Conservation (phyloP, 2,113 vertebrate species). For the Probosciger aterrimus region DNA sequence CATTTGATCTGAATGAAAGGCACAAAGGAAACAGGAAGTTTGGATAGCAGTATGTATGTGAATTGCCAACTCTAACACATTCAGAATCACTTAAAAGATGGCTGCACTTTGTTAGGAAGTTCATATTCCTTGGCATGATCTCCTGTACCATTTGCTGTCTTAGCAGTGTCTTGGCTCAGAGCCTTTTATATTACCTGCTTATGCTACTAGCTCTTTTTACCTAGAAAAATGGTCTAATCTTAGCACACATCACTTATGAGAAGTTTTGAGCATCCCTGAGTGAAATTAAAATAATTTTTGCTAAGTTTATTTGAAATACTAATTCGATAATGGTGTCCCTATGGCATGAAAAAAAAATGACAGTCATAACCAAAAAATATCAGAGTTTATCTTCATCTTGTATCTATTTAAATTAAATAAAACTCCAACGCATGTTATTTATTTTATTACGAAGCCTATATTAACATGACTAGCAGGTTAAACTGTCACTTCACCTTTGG, state of each 20-base stretch:
- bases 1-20: background rate
- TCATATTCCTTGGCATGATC: background rate
- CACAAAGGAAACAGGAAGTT: background rate
- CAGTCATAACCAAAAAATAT: background rate
- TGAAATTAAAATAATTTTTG: background rate
- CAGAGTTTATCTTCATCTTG: background rate
- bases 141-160: background rate
- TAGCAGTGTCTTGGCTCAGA: background rate
- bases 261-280: background rate
- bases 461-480: background rate
- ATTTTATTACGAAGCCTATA: background rate
- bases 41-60: rapidly evolving
- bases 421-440: background rate
- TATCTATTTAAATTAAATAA: background rate
- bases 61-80: background rate
- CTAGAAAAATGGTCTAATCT: background rate
- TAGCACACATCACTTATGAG: background rate
- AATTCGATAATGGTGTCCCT: background rate
- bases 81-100: background rate
- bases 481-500: background rate
- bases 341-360: background rate
- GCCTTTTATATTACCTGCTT: background rate
- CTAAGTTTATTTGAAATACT: background rate
- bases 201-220: background rate
- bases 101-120: background rate